A percentile compares a stretch with the other conserved stretches of the same genome.
Conservation (phyloP, 2,888 invertebrate species). For the Ariolimax columbianus region DNA sequence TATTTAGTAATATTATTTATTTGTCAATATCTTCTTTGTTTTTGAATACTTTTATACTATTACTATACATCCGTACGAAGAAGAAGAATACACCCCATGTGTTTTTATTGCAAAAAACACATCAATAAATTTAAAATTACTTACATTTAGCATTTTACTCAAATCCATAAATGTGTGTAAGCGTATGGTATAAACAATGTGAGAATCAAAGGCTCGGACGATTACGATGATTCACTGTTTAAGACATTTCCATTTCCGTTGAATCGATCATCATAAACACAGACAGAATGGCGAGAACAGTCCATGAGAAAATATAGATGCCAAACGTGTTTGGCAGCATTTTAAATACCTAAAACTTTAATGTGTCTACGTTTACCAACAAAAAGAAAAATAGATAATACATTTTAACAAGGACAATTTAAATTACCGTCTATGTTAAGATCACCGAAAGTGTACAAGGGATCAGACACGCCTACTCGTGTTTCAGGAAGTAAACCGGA, state of each 20-base stretch:
- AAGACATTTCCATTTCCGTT: neutral
- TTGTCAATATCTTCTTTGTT: neutral
- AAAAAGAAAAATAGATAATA: neutral
- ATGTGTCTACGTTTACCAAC: neutral
- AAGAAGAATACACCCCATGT: too few relatives aligned
- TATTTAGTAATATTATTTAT: too few relatives aligned
- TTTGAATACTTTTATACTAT: neutral
- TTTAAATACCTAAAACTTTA: neutral
- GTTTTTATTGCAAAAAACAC: too few relatives aligned
- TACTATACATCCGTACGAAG: neutral
- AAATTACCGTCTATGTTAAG: neutral
- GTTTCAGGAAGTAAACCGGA: neutral
- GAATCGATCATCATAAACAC: neutral
- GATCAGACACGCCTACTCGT: neutral
- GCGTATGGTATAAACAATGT: too few relatives aligned
- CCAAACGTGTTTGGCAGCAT: neutral
- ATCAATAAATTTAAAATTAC: too few relatives aligned
- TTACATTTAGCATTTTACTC: too few relatives aligned
- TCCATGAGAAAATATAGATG: neutral
- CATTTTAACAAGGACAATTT: neutral
- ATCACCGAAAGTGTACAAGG: too few relatives aligned
- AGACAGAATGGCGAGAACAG: neutral
- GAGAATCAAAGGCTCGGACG: too few relatives aligned
- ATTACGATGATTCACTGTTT: neutral
- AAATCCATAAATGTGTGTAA: too few relatives aligned